phyloP scores from a whole-genome alignment of 2,113 vertebrate genomes.

The Podiceps cristatus region DNA sequence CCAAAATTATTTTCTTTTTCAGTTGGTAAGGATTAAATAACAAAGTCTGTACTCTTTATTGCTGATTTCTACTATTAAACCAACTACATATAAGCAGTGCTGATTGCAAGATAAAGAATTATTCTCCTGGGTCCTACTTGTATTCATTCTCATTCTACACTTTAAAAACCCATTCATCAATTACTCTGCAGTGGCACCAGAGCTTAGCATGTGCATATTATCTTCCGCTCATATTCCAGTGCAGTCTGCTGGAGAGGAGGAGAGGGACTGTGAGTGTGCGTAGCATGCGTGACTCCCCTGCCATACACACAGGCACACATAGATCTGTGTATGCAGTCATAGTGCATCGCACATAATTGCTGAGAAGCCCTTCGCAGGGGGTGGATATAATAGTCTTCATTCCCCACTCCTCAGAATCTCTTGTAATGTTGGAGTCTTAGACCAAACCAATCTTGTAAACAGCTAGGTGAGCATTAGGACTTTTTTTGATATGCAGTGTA shows the following conservation, averaged over 20 bases:
- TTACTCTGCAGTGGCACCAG: constrained; percentile 60
- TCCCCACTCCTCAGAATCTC: not conserved
- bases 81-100: constrained; percentile 67
- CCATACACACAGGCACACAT: not conserved
- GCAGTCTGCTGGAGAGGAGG: constrained; percentile 18
- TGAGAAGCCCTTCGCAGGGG: not conserved
- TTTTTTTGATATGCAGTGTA: constrained; percentile 70
- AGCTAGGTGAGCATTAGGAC: constrained; percentile 38
- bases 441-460: constrained; percentile 50
- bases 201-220: constrained; percentile 36
- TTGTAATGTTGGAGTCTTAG: constrained; percentile 38
- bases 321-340: not conserved
- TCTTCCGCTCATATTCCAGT: not conserved
- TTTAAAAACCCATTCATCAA: constrained; percentile 81
- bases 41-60: constrained; percentile 66
- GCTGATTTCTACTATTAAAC: constrained; percentile 75
- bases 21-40: constrained; percentile 76
- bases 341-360: not conserved
- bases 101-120: constrained; percentile 80
- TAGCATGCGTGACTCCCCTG: not conserved
- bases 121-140: constrained; percentile 76
- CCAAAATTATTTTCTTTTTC: constrained; percentile 36
- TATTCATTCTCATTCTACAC: constrained; percentile 75
- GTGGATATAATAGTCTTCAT: not conserved
- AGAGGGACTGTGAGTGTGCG: rapidly evolving